phyloP scores from a whole-genome alignment of 2,888 invertebrate genomes.

The Halictus quadricinctus region DNA sequence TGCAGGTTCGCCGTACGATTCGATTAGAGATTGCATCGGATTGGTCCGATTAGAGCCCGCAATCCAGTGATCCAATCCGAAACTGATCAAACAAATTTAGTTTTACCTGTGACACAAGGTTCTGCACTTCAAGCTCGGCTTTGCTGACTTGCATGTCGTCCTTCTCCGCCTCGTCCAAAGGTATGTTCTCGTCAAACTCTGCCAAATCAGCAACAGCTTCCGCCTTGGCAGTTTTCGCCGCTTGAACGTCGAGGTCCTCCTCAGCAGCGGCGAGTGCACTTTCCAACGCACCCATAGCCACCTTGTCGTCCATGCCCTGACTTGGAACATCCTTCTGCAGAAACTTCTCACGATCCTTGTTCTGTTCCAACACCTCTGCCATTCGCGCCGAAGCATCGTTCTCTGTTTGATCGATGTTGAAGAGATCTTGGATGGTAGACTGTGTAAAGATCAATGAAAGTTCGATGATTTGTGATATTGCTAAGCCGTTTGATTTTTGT shows the following conservation, averaged over 20 bases:
- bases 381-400: conserved; percentile 85
- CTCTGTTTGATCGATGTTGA: conserved; percentile 89
- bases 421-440: conserved; percentile 96
- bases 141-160: conserved; percentile 86
- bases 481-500: not conserved
- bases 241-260: conserved; percentile 97
- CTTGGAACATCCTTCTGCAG: conserved; percentile 75
- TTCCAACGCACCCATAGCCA: conserved; percentile 88
- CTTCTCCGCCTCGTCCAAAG: conserved; percentile 87
- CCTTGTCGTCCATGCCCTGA: conserved; percentile 83
- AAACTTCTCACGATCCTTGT: conserved; percentile 80
- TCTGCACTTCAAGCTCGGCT: conserved; percentile 89
- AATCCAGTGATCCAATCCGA: not conserved
- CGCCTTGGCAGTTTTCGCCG: conserved; percentile 93
- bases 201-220: conserved; percentile 95
- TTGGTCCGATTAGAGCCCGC: not conserved
- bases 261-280: conserved; percentile 95
- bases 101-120: conserved; percentile 88
- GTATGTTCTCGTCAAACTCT: conserved; percentile 97
- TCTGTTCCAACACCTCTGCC: conserved; percentile 85
- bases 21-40: not conserved
- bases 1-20: not conserved
- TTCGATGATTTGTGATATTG: not conserved
- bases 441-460: conserved; percentile 75
- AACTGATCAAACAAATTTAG: not conserved